Conservation (phyloP, 2,113 vertebrate genomes). For the Orientallactaga bullata region DNA sequence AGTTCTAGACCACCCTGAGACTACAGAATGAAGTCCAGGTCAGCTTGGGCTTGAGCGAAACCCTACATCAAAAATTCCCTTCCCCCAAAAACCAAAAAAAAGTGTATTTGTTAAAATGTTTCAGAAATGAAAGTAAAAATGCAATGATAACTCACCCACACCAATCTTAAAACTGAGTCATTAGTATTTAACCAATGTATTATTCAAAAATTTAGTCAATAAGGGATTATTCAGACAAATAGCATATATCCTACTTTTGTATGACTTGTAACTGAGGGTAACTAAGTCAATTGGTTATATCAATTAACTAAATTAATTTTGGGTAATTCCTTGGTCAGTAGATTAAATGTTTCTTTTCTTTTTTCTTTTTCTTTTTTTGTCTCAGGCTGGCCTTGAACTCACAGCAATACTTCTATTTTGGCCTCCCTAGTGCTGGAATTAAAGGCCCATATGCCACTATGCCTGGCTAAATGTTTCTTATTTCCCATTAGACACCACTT, state of each 20-base stretch:
- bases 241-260: background rate
- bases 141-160: background rate
- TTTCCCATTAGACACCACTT: background rate
- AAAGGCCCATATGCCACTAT: no score
- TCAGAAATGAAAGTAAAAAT: conserved; percentile 1
- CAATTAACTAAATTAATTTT: conserved; percentile 24
- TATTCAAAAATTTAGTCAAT: background rate
- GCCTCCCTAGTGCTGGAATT: no score
- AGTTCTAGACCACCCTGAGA: no score
- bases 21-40: no score
- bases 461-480: no score
- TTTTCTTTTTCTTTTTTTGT: background rate
- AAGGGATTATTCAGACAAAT: background rate
- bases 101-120: background rate
- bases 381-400: no score
- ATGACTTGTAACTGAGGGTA: background rate
- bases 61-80: no score
- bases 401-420: no score
- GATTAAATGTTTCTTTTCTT: background rate
- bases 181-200: background rate
- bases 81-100: no score
- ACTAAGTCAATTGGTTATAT: background rate
- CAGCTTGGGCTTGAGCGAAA: no score
- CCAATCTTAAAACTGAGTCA: background rate
- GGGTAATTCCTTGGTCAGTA: background rate